Evolutionary conservation across 2,888 invertebrate species (phyloP).

Genomic region (Hyles lineata): DNA sequence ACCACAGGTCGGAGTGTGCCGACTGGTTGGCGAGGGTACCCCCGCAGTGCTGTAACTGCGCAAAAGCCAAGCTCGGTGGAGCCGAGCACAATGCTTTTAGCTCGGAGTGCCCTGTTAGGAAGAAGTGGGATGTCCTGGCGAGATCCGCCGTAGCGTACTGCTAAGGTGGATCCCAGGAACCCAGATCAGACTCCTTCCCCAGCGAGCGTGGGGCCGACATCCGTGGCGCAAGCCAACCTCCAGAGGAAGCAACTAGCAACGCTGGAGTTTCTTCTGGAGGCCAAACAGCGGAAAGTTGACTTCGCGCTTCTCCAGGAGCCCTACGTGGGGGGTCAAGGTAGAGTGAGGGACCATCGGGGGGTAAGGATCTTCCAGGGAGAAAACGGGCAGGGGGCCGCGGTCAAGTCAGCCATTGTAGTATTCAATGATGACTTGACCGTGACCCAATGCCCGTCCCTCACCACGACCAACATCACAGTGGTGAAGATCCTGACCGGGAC

Average conservation of each 20-base stretch:
- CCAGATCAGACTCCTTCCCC: background rate
- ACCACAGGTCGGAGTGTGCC: too few species aligned
- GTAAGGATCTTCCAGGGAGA: too few species aligned
- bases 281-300: background rate
- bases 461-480: conserved; percentile 25
- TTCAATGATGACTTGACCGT: too few species aligned
- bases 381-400: too few species aligned
- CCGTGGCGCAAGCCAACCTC: conserved; percentile 30
- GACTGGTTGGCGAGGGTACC: too few species aligned
- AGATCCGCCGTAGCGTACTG: conserved; percentile 34
- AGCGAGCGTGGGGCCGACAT: background rate
- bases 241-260: conserved; percentile 27
- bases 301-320: conserved; percentile 20
- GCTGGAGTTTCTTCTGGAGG: conserved; percentile 24
- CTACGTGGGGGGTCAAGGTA: background rate
- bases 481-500: conserved; percentile 3
- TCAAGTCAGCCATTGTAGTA: too few species aligned
- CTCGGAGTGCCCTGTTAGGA: conserved; percentile 12
- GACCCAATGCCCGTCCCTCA: conserved; percentile 12
- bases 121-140: conserved; percentile 33
- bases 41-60: too few species aligned
- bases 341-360: too few species aligned
- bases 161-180: conserved; percentile 29
- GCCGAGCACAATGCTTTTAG: too few species aligned
- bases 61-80: too few species aligned